Evolutionary conservation across 2,113 vertebrate species (phyloP).

Genomic region (Takifugu flavidus): DNA sequence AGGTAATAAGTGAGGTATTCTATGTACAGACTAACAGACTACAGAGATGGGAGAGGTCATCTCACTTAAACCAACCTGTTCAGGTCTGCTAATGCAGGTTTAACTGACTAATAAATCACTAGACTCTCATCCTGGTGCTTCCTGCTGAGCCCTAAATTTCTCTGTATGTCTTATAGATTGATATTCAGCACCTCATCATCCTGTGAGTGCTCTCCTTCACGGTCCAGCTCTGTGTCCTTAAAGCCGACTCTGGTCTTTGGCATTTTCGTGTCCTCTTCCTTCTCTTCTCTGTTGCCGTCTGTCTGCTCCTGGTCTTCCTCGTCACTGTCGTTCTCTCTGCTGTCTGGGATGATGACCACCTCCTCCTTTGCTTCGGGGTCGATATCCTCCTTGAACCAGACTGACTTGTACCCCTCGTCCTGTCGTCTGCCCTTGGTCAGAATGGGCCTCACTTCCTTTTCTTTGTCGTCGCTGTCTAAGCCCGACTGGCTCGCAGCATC

Average conservation of each 20-base stretch:
- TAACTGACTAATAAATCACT: too few relatives aligned
- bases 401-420: slow-evolving; percentile 79
- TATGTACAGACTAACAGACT: slow-evolving; percentile 10
- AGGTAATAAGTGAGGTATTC: slow-evolving; percentile 1
- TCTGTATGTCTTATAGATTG: slow-evolving; percentile 12
- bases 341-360: slow-evolving; percentile 72
- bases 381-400: slow-evolving; percentile 82
- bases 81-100: too few relatives aligned
- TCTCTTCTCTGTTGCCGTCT: slow-evolving; percentile 1
- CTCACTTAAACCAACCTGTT: too few relatives aligned
- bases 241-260: slow-evolving; percentile 23
- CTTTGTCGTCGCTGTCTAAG: slow-evolving; percentile 45
- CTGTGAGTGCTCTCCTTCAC: slow-evolving; percentile 32
- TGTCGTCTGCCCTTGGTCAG: slow-evolving; percentile 77
- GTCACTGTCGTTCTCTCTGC: slow-evolving; percentile 47
- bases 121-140: too few relatives aligned
- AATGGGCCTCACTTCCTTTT: slow-evolving; percentile 81
- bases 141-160: neutral
- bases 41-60: too few relatives aligned
- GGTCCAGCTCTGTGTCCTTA: slow-evolving; percentile 44
- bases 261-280: neutral
- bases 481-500: slow-evolving; percentile 36
- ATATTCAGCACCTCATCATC: neutral
- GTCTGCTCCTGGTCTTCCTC: slow-evolving; percentile 44
- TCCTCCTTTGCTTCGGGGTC: slow-evolving; percentile 73